Evolutionary conservation across 2,797 vertebrate genomes (phyloP).

Genomic region (Chiloscyllium punctatum): DNA sequence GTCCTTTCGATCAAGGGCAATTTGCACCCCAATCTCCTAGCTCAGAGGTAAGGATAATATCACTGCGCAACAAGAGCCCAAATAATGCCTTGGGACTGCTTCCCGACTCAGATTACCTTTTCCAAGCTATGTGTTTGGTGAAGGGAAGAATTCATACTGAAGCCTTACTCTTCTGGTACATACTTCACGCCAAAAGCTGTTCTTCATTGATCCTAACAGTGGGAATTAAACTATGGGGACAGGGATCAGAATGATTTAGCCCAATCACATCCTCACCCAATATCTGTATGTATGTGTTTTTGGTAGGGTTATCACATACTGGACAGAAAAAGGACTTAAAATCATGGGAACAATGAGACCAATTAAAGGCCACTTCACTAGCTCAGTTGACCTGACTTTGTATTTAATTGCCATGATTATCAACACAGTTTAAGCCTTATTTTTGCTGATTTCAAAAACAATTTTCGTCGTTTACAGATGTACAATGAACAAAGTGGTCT

Average conservation of each 20-base stretch:
- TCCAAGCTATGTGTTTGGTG: background rate
- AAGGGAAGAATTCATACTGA: background rate
- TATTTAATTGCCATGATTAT: background rate
- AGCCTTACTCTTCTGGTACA: background rate
- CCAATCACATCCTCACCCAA: background rate
- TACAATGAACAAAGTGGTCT: background rate
- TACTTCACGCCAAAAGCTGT: background rate
- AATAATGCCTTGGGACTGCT: background rate
- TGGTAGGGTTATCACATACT: background rate
- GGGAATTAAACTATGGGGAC: background rate
- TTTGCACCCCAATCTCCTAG: no score
- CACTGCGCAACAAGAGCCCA: background rate
- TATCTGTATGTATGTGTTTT: background rate
- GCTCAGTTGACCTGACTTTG: background rate
- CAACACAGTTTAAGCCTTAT: background rate
- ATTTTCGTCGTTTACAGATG: background rate
- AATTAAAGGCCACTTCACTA: background rate
- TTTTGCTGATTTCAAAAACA: background rate
- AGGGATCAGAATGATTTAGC: background rate
- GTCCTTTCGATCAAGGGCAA: no score
- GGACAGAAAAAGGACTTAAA: background rate
- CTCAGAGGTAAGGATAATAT: no score
- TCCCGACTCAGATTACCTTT: background rate
- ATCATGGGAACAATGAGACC: background rate
- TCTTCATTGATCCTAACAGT: background rate